Conservation (phyloP, 1,140 invertebrate species). For the Fopius arisanus region DNA sequence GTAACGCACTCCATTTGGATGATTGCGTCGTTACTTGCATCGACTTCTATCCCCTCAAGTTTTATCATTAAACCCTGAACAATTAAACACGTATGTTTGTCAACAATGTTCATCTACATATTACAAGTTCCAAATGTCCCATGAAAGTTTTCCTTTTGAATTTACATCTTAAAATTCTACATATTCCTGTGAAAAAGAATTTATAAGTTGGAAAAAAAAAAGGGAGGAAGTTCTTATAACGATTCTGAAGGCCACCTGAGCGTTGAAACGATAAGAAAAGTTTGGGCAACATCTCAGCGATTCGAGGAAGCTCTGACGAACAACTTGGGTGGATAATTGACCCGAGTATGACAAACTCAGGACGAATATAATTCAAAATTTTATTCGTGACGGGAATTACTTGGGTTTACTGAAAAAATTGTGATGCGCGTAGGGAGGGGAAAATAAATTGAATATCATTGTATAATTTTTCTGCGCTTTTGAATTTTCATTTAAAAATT, state of each 20-base stretch:
- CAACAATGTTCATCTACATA: neutral
- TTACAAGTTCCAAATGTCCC: neutral
- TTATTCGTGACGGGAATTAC: neutral
- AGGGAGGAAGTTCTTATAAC: neutral
- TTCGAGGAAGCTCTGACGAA: too few relatives aligned
- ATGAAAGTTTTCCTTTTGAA: neutral
- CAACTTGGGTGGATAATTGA: too few relatives aligned
- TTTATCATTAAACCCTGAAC: neutral
- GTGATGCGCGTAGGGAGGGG: too few relatives aligned
- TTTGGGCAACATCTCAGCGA: neutral
- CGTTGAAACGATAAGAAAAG: neutral
- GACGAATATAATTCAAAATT: neutral
- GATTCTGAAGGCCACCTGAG: neutral
- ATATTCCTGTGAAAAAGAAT: neutral
- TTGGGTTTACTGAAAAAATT: neutral
- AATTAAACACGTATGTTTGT: neutral
- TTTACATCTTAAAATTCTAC: neutral
- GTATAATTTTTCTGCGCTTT: too few relatives aligned
- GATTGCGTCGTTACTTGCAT: slow-evolving; percentile 43
- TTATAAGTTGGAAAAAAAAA: neutral
- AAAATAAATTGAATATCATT: too few relatives aligned
- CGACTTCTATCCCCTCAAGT: neutral
- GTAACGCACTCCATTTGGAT: slow-evolving; percentile 43
- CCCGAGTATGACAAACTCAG: too few relatives aligned
- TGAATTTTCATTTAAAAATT: too few relatives aligned